Percentiles rank a stretch among this genome's conserved stretches.
Conservation (phyloP, 2,888 invertebrate species). For the Agrenia bidenticulata region DNA sequence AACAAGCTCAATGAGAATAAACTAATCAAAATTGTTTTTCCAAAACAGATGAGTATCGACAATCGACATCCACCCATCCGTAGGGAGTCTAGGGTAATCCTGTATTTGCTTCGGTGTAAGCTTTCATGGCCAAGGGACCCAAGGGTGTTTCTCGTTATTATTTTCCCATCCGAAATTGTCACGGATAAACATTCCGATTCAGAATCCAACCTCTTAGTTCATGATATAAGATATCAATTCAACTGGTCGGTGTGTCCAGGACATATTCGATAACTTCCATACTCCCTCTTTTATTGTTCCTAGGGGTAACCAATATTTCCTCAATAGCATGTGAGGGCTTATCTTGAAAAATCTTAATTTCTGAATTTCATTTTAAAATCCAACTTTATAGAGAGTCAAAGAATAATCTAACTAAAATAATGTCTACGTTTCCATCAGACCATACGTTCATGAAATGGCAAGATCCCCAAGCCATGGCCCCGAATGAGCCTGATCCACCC, state of each 20-base stretch:
- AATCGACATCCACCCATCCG: constrained; percentile 4
- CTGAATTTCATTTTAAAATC: too few species aligned
- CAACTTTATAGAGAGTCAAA: not conserved
- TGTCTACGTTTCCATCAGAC: constrained; percentile 24
- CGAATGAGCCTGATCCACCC: constrained; percentile 34
- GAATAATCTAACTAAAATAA: not conserved
- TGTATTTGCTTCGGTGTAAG: too few species aligned
- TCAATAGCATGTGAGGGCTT: too few species aligned
- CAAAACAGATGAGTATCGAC: constrained; percentile 20
- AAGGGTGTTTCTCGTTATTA: constrained; percentile 20
- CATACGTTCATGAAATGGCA: constrained; percentile 31
- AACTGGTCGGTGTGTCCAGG: too few species aligned
- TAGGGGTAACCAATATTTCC: too few species aligned
- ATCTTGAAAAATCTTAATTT: too few species aligned
- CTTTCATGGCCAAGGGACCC: constrained; percentile 6
- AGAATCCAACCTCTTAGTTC: too few species aligned
- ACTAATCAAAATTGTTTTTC: constrained; percentile 23
- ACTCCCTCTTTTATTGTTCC: too few species aligned
- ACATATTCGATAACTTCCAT: too few species aligned
- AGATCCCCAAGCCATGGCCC: constrained; percentile 24
- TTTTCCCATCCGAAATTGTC: constrained; percentile 9
- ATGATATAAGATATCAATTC: too few species aligned
- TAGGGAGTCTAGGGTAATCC: not conserved
- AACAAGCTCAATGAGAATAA: constrained; percentile 23
- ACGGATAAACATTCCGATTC: too few species aligned